Base-by-base conservation (phyloP, 2,113 vertebrate species). In the Thoracochromis brauschi region DNA sequence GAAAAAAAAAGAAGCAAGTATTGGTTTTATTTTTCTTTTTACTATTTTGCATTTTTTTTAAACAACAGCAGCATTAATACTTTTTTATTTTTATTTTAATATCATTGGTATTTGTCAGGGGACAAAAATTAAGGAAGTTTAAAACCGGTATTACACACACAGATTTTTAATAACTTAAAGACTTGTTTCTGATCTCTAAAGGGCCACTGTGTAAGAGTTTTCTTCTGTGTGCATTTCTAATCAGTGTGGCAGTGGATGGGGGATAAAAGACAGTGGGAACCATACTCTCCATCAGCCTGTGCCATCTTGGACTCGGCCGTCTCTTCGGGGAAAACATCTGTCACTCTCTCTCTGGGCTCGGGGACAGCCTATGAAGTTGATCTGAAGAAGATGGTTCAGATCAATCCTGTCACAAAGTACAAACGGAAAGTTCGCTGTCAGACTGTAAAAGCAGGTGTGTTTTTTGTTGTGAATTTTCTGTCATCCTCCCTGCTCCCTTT, bases 211-310 rank as follows among this genome's bases (percentile, higher is more conserved):
- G 65, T 42, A 0, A 73, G 21, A 26, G 38, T 73, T 47, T 45
- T 47, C 26, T 6, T 5, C 7, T 60, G 0, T 87, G 12, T 65
- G 0, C 80, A 11, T 83, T 38, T 83, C 31, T 82, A 24, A 13
- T 45, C 88, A 97, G 97, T 95, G 35, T 97, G 97, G 97, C 95
- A 96, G 94, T 97, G 97, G 97, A 55, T 94, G 79, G 96, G 93
- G 1, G 96, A 97, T 24, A 82, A 96, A 1, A 94, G 87, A 4
- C 88, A 92, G 47, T 97, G 97, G 97, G 88, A 95, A 17, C 84
- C 92, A 0, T 97, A 97, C 81, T 55, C 95, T 1, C 80, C 95
- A 0, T 80, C 91, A 4, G 94, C 63, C 14, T 96, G 95, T 45
- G 68, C 92, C 13, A 16, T 94, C 65, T 89, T 97, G 91, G 94